Conservation (phyloP, 2,888 invertebrate genomes). For the Tromatobia lineatoria region DNA sequence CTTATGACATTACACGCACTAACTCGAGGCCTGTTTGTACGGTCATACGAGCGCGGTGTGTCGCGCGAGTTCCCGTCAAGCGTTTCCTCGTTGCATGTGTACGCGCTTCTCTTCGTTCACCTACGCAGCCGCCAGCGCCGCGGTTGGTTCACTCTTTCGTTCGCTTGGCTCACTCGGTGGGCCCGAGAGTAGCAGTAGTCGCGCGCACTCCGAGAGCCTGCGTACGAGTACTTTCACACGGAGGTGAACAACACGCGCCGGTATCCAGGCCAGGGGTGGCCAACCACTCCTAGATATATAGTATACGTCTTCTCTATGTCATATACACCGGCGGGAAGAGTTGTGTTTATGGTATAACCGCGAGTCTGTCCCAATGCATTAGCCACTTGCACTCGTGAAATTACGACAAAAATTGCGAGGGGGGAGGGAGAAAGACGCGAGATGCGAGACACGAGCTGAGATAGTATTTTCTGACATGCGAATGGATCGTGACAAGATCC, state of each 20-base stretch:
- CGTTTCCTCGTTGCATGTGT: constrained; percentile 56
- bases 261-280: constrained; percentile 84
- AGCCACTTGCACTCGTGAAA: constrained; percentile 21
- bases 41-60: neutral
- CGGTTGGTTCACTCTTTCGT: constrained; percentile 48
- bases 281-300: constrained; percentile 72
- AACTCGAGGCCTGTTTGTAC: neutral
- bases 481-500: constrained; percentile 45
- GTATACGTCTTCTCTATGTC: neutral
- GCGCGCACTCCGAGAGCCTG: constrained; percentile 25
- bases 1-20: neutral
- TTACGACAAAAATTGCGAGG: constrained; percentile 14
- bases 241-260: constrained; percentile 83
- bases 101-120: constrained; percentile 63
- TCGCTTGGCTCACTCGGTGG: constrained; percentile 30
- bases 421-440: too few relatives aligned
- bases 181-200: neutral
- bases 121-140: constrained; percentile 31
- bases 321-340: neutral
- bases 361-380: constrained; percentile 11
- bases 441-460: neutral
- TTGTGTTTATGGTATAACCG: neutral
- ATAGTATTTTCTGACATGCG: constrained; percentile 26
- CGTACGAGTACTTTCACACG: constrained; percentile 82
- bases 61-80: neutral